Percentiles rank a stretch among this genome's conserved stretches.
Evolutionary conservation across 2,888 invertebrate species (phyloP).

Genomic region (Thysanoteuthis rhombus): DNA sequence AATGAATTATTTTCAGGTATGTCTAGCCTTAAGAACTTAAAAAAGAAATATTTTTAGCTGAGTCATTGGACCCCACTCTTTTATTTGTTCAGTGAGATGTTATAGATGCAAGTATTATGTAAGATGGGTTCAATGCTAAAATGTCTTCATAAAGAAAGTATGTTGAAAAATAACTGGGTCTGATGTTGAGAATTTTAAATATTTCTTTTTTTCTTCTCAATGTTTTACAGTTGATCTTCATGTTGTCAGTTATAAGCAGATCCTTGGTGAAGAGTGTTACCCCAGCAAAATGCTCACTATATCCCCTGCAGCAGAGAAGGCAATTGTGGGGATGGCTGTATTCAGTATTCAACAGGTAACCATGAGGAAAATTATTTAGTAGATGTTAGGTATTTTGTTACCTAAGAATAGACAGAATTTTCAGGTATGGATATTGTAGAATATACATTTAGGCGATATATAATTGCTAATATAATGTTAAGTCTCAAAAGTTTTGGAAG

Average conservation of each 20-base stretch:
- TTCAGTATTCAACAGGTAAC: constrained; percentile 42
- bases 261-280: not conserved
- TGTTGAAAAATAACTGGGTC: not conserved
- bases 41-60: too few relatives aligned
- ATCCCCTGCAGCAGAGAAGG: not conserved
- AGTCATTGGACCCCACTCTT: too few relatives aligned
- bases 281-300: not conserved
- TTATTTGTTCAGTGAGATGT: too few relatives aligned
- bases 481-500: too few relatives aligned
- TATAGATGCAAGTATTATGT: too few relatives aligned
- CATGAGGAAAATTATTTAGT: not conserved
- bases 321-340: constrained; percentile 42
- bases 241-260: not conserved
- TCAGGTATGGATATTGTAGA: too few relatives aligned
- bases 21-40: too few relatives aligned
- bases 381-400: too few relatives aligned
- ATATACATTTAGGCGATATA: too few relatives aligned
- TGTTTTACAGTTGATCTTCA: not conserved
- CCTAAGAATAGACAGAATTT: too few relatives aligned
- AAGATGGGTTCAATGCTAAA: not conserved
- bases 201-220: not conserved
- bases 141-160: not conserved
- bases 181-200: not conserved
- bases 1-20: too few relatives aligned
- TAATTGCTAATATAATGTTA: too few relatives aligned